Conservation (phyloP, 2,888 invertebrate species). For the Trypoxylon attenuatum region DNA sequence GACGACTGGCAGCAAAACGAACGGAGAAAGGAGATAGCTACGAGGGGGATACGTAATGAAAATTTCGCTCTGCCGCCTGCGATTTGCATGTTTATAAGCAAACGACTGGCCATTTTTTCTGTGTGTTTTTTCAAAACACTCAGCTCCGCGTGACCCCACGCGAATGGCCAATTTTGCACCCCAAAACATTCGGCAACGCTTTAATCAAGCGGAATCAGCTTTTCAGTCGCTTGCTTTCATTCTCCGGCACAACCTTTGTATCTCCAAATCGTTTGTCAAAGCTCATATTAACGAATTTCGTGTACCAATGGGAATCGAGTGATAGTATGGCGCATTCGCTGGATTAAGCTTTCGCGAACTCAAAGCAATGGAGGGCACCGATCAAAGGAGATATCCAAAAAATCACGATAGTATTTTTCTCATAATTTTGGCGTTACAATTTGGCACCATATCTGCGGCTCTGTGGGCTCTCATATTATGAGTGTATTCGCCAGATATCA, state of each 20-base stretch:
- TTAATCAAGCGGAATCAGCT: constrained; percentile 53
- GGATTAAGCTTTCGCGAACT: no score
- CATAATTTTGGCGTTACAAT: constrained; percentile 37
- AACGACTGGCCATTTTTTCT: constrained; percentile 46
- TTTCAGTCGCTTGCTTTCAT: constrained; percentile 34
- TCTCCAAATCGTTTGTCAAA: constrained; percentile 2
- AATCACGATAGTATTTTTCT: background rate
- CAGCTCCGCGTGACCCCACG: constrained; percentile 17
- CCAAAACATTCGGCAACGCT: constrained; percentile 45
- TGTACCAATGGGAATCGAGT: background rate
- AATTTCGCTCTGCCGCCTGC: constrained; percentile 43
- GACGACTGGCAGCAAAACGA: constrained; percentile 21
- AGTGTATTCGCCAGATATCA: constrained; percentile 56
- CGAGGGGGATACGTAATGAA: constrained; percentile 40
- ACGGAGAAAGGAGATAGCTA: constrained; percentile 12
- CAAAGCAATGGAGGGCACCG: no score
- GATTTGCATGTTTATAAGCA: constrained; percentile 66
- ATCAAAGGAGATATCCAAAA: background rate
- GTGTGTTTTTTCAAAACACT: constrained; percentile 40
- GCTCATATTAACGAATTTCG: constrained; percentile 1
- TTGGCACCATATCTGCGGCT: constrained; percentile 28
- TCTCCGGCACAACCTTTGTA: background rate
- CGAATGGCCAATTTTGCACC: constrained; percentile 58
- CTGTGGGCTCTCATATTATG: constrained; percentile 36
- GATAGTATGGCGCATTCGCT: no score